Evolutionary conservation across 2,888 invertebrate species (phyloP), one percentile per base, ranked within the genome.

Genomic region (Metellina segmentata): DNA sequence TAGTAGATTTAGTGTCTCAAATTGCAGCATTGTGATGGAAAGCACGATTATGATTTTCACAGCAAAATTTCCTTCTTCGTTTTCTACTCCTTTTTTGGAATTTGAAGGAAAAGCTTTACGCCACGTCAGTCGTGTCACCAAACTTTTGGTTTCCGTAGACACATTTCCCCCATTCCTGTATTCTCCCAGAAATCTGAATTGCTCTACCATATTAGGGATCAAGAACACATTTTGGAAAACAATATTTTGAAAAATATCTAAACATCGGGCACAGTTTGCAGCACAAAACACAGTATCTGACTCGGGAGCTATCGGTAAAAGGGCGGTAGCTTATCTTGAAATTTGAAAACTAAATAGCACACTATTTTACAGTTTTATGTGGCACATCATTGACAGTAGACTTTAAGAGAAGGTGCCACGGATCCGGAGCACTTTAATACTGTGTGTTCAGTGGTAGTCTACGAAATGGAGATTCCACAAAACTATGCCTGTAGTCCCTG

Each of bases 401-500:
- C 82, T 20, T 13, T 9, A 19, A 72, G 48, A 74, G 52, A 52
- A 71, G 49, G 61, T 16, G n/a, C 16, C 61, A 61, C 34, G 7
- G 20, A 34, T 34, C 51, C 49, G 52, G 34, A 48, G 20, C 16
- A 48, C 77, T 11, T 61, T 92, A 93, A 91, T 92, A 93, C 81
- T 93, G 91, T 16, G 93, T 88, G 75, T 92, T 90, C 13, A 93
- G 82, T 6, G 92, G 91, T 34, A 93, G 85, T 69, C 93, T 89
- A 79, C 91, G 89, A 52, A 89, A 89, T 11, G 86, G 89, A 16
- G 92, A 85, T 78, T 93, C 93, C 71, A 92, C 92, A 75, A 92
- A 93, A 91, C 93, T 93, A 74, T 93, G 92, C 81, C 93, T 90
- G 71, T 93, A 93, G 89, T 93, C 93, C 48, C 93, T 90, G 48